A percentile compares a stretch with the other conserved stretches of the same genome.
phyloP scores from a whole-genome alignment of 2,888 invertebrate species.

The Creontiades dilutus region DNA sequence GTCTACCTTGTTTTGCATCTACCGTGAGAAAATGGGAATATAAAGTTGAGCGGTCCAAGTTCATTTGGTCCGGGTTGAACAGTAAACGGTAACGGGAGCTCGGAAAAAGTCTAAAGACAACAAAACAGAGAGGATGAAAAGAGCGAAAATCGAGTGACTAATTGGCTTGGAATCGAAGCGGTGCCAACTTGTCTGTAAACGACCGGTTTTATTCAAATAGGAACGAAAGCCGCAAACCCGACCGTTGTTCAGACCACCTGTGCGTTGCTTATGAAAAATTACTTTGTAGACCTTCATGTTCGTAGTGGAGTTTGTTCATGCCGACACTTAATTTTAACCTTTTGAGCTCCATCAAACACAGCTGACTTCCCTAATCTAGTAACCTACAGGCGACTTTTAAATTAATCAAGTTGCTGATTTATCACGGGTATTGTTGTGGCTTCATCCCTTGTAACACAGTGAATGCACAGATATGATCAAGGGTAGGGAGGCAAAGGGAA shows the following conservation, averaged over 20 bases:
- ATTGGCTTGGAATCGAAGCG: neutral
- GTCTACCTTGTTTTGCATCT: too few relatives aligned
- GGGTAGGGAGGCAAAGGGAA: too few relatives aligned
- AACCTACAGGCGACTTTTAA: too few relatives aligned
- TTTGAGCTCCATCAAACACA: neutral
- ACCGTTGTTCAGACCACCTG: constrained; percentile 3
- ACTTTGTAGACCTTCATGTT: constrained; percentile 14
- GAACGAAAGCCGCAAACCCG: constrained; percentile 20
- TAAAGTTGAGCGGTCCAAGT: neutral
- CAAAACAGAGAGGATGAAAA: neutral
- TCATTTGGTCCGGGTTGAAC: too few relatives aligned
- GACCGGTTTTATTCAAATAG: constrained; percentile 19
- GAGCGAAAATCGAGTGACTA: neutral
- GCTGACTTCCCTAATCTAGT: too few relatives aligned
- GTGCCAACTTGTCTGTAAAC: constrained; percentile 12
- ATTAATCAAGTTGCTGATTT: too few relatives aligned
- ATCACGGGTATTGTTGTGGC: too few relatives aligned
- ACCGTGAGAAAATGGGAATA: neutral
- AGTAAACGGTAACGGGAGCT: neutral
- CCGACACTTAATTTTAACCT: neutral
- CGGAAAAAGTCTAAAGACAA: neutral
- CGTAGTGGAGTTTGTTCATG: neutral
- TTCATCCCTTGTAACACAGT: too few relatives aligned
- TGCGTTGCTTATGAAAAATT: constrained; percentile 13
- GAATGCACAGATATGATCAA: too few relatives aligned